phyloP scores from a whole-genome alignment of 2,888 invertebrate species.

The Clunio marinus region DNA sequence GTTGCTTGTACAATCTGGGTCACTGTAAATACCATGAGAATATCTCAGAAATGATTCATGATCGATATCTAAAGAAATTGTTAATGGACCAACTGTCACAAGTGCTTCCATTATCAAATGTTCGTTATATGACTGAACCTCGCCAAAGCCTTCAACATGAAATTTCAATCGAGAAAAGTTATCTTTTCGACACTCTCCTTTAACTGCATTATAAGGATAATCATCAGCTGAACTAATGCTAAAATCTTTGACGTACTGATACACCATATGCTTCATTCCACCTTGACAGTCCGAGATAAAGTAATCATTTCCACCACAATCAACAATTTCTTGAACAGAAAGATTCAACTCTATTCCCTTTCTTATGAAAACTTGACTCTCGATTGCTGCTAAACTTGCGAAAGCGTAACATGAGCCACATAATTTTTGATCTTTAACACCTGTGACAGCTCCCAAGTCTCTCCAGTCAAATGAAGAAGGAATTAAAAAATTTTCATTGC shows the following conservation, averaged over 20 bases:
- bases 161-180: background rate
- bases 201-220: constrained; percentile 87
- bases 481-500: background rate
- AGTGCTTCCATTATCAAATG: constrained; percentile 7
- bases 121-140: background rate
- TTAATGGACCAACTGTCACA: constrained; percentile 13
- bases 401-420: constrained; percentile 18
- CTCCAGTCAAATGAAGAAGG: background rate
- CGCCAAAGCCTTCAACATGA: background rate
- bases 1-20: background rate
- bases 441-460: background rate
- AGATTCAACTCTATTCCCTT: background rate
- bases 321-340: constrained; percentile 15
- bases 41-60: constrained; percentile 19
- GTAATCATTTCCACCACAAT: background rate
- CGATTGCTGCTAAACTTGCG: background rate
- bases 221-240: constrained; percentile 72
- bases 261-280: background rate
- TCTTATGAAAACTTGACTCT: background rate
- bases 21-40: constrained; percentile 27
- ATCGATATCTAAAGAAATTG: background rate
- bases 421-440: background rate
- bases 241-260: constrained; percentile 43
- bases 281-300: background rate
- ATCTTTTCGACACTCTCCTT: constrained; percentile 61